phyloP scores from a whole-genome alignment of 2,113 vertebrate species.

The Syrrhaptes paradoxus region DNA sequence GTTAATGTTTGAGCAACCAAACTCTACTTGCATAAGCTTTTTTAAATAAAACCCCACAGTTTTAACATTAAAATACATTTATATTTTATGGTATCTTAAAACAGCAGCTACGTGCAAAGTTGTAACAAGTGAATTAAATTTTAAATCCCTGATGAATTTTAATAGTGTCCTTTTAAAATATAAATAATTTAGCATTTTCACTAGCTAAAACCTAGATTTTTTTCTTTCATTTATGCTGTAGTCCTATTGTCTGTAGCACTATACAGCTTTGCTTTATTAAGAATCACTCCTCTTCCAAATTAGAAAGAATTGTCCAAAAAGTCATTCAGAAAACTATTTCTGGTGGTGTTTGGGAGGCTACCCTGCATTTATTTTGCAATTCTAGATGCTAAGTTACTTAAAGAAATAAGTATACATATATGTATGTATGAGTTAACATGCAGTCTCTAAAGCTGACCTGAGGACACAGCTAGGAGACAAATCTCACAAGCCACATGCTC shows the following conservation, averaged over 20 bases:
- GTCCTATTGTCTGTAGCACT: neutral
- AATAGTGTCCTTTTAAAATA: constrained; percentile 2
- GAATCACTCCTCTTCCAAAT: neutral
- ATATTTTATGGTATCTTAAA: constrained; percentile 21
- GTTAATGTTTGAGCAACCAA: neutral
- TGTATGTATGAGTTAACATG: fast-evolving
- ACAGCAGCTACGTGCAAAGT: neutral
- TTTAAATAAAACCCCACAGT: neutral
- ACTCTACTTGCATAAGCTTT: neutral
- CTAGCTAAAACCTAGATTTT: neutral
- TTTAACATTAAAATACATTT: constrained; percentile 7
- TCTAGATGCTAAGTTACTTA: neutral
- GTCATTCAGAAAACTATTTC: neutral
- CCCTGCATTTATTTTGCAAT: neutral
- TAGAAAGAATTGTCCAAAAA: neutral
- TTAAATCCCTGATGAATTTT: constrained; percentile 46
- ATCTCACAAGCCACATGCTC: fast-evolving
- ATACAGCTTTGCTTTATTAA: neutral
- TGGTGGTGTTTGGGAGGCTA: neutral
- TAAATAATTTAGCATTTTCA: neutral
- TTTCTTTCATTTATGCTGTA: neutral
- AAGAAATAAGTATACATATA: fast-evolving
- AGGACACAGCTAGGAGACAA: fast-evolving
- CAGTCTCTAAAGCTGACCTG: neutral
- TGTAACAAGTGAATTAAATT: constrained; percentile 28